Evolutionary conservation across 1,140 invertebrate species (phyloP).

Genomic region (Orius laevigatus): DNA sequence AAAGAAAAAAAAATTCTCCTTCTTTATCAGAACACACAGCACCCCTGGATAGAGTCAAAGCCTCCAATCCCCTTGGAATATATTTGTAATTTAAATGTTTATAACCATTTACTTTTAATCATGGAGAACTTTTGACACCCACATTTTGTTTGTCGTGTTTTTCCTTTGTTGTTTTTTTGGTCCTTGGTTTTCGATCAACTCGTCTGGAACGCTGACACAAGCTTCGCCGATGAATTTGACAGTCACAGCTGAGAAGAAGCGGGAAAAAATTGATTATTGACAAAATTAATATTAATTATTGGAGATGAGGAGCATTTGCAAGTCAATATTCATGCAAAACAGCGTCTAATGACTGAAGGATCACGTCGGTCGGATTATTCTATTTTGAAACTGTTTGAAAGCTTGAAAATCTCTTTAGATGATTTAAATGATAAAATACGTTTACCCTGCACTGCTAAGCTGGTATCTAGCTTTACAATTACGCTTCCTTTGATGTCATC

Average conservation of each 20-base stretch:
- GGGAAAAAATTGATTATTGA: too few species aligned
- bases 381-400: neutral
- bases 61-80: too few species aligned
- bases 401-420: neutral
- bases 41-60: too few species aligned
- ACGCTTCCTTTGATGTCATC: constrained; percentile 21
- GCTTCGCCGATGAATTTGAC: constrained; percentile 22
- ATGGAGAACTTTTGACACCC: too few species aligned
- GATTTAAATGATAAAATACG: neutral
- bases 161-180: constrained; percentile 11
- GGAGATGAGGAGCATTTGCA: neutral
- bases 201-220: constrained; percentile 20
- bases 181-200: constrained; percentile 10
- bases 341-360: neutral
- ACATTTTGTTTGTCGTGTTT: constrained; percentile 21
- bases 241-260: constrained; percentile 19
- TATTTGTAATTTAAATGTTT: too few species aligned
- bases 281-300: neutral
- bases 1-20: too few species aligned
- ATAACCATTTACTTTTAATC: too few species aligned
- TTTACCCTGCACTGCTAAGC: constrained; percentile 20
- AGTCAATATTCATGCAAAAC: too few species aligned
- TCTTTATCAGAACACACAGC: too few species aligned
- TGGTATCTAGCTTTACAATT: constrained; percentile 15
- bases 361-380: neutral